Percentiles rank a stretch among this genome's conserved stretches.
Evolutionary conservation across 2,113 vertebrate species (phyloP).

Genomic region (Chlorodrepanis virens): DNA sequence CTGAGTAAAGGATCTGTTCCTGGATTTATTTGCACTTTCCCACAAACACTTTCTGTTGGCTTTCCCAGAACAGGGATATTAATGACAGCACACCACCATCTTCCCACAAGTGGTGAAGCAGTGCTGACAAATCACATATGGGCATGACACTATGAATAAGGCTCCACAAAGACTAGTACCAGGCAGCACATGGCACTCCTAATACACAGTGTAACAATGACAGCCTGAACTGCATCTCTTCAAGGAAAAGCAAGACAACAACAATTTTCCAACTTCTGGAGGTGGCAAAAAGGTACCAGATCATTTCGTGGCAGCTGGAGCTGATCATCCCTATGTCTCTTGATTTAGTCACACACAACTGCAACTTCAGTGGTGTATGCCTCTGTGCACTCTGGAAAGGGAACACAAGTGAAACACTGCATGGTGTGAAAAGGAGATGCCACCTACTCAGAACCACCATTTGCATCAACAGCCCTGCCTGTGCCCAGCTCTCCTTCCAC

Average conservation of each 20-base stretch:
- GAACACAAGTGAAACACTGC: not conserved
- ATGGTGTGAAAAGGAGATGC: not conserved
- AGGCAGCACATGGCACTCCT: not conserved
- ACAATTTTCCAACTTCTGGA: not conserved
- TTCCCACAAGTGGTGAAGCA: not conserved
- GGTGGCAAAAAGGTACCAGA: not conserved
- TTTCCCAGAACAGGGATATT: not conserved
- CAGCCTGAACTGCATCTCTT: not conserved
- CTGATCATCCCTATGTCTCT: not conserved
- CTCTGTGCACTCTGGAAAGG: rapidly evolving
- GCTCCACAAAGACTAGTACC: not conserved
- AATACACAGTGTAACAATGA: rapidly evolving
- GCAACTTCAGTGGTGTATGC: not conserved
- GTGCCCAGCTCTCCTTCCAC: not conserved
- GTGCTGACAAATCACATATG: not conserved
- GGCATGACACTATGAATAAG: not conserved
- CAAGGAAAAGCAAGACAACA: not conserved
- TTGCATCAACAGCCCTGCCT: not conserved
- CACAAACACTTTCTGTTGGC: not conserved
- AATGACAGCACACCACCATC: not conserved
- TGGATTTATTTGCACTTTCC: not conserved
- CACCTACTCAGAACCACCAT: not conserved
- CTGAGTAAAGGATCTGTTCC: not conserved
- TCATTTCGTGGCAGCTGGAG: not conserved
- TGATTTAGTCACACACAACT: rapidly evolving